Base-by-base conservation (phyloP, 2,113 vertebrate species). In the Furnarius figulus region DNA sequence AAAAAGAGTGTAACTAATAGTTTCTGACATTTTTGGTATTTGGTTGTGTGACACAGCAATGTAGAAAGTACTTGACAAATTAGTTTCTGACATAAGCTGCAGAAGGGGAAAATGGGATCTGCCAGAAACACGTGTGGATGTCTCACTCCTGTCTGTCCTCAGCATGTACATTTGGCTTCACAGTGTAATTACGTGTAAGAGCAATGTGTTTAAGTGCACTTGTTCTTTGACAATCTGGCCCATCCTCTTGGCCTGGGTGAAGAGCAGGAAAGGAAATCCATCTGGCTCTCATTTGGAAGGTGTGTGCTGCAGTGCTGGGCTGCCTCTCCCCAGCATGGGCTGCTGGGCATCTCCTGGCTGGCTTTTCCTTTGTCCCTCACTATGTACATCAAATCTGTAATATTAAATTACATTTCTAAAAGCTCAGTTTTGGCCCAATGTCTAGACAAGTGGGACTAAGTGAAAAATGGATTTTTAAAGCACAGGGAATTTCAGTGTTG, bases 11-110 rank as follows among this genome's bases (percentile, higher is more conserved):
- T 40, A 20, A 71, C 12, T 56, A 77, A 42, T 20, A 21, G 10
- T 17, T 81, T 25, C 27, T 74, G 39, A 3, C 18, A 10, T 25
- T 61, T 63, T 10, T 19, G 14, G 5, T 55, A 16, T 46, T 77
- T 86, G 19, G 4, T 59, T 50, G 30, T 63, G 28, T 81, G 85
- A 59, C 78, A 33, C 0, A 58, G 33, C 72, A 75, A 4, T 27
- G 1, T 6, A 56, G 79, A 33, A 75, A 49, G 25, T 28, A 37
- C 44, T 62, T 49, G 44, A 49, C 42, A 44, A 75, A 87, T 23
- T 5, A 0, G 0, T 59, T 86, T 84, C 81, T 55, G 35, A 8
- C 19, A 2, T 24, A 31, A 65, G 13, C 2, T 28, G 44, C 1
- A 1, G 70, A 49, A 76, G 58, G 80, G 17, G 63, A 13, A 73